Percentiles rank a stretch among this genome's conserved stretches.
Evolutionary conservation across 2,113 vertebrate genomes (phyloP).

Genomic region (Myotis lucifugus): DNA sequence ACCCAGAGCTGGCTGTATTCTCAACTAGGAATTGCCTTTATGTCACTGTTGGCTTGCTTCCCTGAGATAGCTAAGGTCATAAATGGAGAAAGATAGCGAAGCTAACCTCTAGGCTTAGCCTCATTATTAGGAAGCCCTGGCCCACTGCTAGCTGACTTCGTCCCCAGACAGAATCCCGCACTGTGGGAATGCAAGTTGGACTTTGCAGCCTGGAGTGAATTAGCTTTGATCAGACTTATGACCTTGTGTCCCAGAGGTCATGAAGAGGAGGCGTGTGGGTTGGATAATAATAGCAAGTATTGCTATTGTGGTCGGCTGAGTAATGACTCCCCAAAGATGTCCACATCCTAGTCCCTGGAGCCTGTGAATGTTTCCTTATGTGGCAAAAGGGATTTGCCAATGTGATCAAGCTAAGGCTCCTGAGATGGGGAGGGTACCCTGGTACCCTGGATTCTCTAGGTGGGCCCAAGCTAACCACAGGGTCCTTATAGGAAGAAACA

Average conservation of each 20-base stretch:
- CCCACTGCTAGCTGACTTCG: background rate
- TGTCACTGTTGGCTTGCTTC: background rate
- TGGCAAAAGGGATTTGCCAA: background rate
- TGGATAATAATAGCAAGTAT: background rate
- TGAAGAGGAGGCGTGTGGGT: background rate
- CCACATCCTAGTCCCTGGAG: background rate
- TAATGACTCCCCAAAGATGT: no score
- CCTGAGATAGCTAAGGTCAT: background rate
- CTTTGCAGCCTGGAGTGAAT: background rate
- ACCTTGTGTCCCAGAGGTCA: background rate
- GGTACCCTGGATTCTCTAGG: background rate
- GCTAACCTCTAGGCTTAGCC: background rate
- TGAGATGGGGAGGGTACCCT: no score
- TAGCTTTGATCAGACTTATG: background rate
- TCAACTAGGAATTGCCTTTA: background rate
- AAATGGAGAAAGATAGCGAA: background rate
- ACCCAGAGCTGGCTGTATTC: fast-evolving
- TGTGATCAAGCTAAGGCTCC: background rate
- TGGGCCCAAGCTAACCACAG: background rate
- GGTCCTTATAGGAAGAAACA: background rate
- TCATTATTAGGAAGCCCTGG: background rate
- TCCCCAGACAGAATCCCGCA: background rate
- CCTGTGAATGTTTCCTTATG: background rate
- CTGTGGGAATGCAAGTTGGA: fast-evolving
- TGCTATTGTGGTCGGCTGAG: background rate